phyloP scores from a whole-genome alignment of 2,113 vertebrate genomes.

The Toxostoma redivivum region DNA sequence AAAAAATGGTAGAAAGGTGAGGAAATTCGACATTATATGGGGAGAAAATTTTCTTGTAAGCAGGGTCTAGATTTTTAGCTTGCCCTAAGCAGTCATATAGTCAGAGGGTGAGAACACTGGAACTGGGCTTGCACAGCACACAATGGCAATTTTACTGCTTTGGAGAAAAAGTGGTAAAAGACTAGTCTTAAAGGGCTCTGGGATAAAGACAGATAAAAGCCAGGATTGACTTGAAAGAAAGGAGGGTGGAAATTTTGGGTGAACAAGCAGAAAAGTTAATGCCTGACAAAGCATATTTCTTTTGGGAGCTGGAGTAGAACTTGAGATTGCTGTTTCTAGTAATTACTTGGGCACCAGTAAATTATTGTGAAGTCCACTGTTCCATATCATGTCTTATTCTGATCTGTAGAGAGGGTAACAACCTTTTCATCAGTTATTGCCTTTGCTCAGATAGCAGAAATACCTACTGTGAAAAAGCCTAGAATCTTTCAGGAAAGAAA shows the following conservation, averaged over 20 bases:
- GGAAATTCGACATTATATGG: neutral
- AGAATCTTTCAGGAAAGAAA: neutral
- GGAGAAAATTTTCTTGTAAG: neutral
- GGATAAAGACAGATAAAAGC: neutral
- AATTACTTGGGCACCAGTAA: neutral
- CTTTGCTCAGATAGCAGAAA: neutral
- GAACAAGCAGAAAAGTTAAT: neutral
- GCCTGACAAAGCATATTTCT: neutral
- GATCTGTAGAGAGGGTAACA: neutral
- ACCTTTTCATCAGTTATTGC: neutral
- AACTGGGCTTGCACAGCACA: neutral
- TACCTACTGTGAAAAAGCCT: neutral
- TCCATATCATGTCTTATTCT: neutral
- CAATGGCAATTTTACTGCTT: neutral
- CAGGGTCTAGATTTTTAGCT: neutral
- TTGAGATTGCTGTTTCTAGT: neutral
- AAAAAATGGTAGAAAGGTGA: neutral
- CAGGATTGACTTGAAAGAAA: neutral
- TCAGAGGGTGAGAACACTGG: neutral
- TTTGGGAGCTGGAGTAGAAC: neutral
- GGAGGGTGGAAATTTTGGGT: neutral
- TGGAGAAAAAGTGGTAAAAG: neutral
- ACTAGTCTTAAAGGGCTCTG: neutral
- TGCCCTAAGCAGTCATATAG: neutral
- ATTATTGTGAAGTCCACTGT: neutral